These are phyloP conservation scores for Xiphophorus hellerii DNA, from an alignment of 2,113 vertebrate species.

Conservation along the genomic window DNA sequence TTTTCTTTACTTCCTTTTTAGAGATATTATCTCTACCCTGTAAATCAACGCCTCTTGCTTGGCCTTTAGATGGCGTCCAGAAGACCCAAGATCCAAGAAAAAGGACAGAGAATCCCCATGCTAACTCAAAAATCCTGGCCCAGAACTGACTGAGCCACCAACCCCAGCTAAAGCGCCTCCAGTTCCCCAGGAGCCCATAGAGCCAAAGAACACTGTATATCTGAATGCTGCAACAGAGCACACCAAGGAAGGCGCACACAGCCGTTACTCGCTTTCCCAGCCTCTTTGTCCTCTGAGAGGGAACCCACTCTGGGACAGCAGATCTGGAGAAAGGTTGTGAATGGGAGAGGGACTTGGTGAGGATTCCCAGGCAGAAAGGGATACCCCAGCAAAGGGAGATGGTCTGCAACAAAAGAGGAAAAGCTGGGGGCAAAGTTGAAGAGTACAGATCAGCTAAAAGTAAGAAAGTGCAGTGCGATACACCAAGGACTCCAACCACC, in stretches of 20 bases:
- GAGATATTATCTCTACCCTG: slow-evolving; percentile 28
- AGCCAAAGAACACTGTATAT: slow-evolving; percentile 86
- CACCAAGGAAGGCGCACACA: slow-evolving; percentile 76
- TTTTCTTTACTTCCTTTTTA: slow-evolving; percentile 19
- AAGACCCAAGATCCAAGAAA: slow-evolving; percentile 80
- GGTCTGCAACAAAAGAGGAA: slow-evolving; percentile 83
- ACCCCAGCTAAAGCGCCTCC: slow-evolving; percentile 83
- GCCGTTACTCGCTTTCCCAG: slow-evolving; percentile 50
- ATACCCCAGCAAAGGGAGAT: slow-evolving; percentile 82
- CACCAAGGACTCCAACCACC: slow-evolving; percentile 69
- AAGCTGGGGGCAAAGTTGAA: slow-evolving; percentile 38
- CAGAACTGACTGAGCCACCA: slow-evolving; percentile 90
- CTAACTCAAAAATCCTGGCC: slow-evolving; percentile 85
- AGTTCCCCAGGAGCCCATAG: slow-evolving; percentile 81
- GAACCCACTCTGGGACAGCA: slow-evolving; percentile 48
- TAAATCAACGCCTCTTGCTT: slow-evolving; percentile 10
- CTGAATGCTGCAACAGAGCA: slow-evolving; percentile 86
- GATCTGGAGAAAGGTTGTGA: slow-evolving; percentile 51
- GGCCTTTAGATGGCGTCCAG: slow-evolving; percentile 52
- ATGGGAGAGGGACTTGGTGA: slow-evolving; percentile 77
- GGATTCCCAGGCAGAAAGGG: slow-evolving; percentile 79
- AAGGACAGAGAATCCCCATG: slow-evolving; percentile 79
- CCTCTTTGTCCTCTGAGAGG: slow-evolving; percentile 45
- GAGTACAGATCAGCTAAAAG: slow-evolving; percentile 82
- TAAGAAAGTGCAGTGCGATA: slow-evolving; percentile 72